These are phyloP conservation scores for Oscheius sp. DNA, from an alignment of 2,888 invertebrate genomes.

Conservation along the genomic window DNA sequence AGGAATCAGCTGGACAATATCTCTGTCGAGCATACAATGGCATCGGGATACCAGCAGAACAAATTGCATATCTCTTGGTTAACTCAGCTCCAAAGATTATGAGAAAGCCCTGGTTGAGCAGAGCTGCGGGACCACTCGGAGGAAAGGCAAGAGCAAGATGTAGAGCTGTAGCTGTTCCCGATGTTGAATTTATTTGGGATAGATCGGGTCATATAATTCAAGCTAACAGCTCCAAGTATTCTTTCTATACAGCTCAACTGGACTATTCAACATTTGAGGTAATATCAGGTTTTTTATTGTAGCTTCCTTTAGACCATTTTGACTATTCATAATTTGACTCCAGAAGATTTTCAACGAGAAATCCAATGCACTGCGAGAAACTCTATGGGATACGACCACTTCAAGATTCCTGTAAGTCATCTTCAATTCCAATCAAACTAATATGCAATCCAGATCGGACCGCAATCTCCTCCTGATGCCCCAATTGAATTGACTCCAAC, in stretches of 20 bases:
- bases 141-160: slow-evolving; percentile 52
- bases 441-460: slow-evolving; percentile 40
- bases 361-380: slow-evolving; percentile 60
- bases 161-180: slow-evolving; percentile 63
- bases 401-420: slow-evolving; percentile 44
- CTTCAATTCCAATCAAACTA: neutral
- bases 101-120: slow-evolving; percentile 42
- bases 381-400: slow-evolving; percentile 57
- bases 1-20: slow-evolving; percentile 62
- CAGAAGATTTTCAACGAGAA: slow-evolving; percentile 61
- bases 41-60: slow-evolving; percentile 51
- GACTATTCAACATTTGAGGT: slow-evolving; percentile 65
- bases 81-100: slow-evolving; percentile 60
- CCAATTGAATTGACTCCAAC: slow-evolving; percentile 58
- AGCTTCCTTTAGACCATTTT: slow-evolving; percentile 57
- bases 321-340: slow-evolving; percentile 56
- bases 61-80: slow-evolving; percentile 60
- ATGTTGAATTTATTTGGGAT: slow-evolving; percentile 64
- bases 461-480: slow-evolving; percentile 59
- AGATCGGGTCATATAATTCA: slow-evolving; percentile 55
- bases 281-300: neutral
- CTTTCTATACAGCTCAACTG: slow-evolving; percentile 55
- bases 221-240: slow-evolving; percentile 64
- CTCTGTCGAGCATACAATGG: slow-evolving; percentile 65
- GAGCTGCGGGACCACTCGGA: slow-evolving; percentile 61